Percentiles rank a stretch among this genome's conserved stretches.
These are phyloP conservation scores for Apoda limacodes DNA, from an alignment of 2,888 invertebrate genomes.

Conservation along the genomic window DNA sequence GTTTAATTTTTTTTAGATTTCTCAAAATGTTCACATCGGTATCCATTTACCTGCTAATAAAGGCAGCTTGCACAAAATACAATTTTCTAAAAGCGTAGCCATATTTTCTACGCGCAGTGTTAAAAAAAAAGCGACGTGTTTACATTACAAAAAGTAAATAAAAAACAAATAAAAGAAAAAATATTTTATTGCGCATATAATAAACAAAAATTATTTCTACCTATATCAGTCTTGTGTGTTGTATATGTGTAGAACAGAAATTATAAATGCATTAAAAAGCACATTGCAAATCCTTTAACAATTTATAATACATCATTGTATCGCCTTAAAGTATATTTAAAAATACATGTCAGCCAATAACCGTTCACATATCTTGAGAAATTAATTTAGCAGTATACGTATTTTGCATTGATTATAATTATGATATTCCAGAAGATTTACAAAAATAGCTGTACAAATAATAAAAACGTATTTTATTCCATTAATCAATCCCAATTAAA, in stretches of 20 bases:
- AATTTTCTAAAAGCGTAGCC: conserved; percentile 21
- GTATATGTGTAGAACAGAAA: conserved; percentile 64
- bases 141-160: conserved; percentile 42
- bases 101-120: conserved; percentile 12
- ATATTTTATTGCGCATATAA: conserved; percentile 59
- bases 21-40: conserved; percentile 20
- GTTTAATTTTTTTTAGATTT: no score
- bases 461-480: no score
- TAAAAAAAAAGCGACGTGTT: conserved; percentile 17
- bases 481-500: no score
- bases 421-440: no score
- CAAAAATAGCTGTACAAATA: no score
- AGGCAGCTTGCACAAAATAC: conserved; percentile 18
- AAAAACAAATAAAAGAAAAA: conserved; percentile 49
- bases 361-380: conserved; percentile 44
- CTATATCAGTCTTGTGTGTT: conserved; percentile 68
- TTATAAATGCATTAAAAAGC: conserved; percentile 60
- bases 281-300: conserved; percentile 32
- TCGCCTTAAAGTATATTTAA: conserved; percentile 20
- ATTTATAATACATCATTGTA: conserved; percentile 12
- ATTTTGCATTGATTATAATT: no score
- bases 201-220: conserved; percentile 54
- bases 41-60: conserved; percentile 51
- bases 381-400: no score
- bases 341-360: conserved; percentile 29